These are phyloP conservation scores for Boulengeromyrus knoepffleri DNA, from an alignment of 2,113 vertebrate species.

Conservation along the genomic window DNA sequence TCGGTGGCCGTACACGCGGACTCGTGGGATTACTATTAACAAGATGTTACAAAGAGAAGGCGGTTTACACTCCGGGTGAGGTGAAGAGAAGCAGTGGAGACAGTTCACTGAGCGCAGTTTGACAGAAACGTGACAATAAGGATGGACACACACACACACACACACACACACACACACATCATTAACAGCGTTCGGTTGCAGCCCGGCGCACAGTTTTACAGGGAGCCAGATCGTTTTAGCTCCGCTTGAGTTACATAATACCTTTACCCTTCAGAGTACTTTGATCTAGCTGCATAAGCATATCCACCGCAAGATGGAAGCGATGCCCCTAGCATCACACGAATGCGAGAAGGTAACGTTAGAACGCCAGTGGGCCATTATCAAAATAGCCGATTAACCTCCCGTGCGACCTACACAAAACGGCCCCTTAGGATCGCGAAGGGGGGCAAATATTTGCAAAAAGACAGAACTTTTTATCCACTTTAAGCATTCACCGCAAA, in stretches of 20 bases:
- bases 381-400: constrained; percentile 3
- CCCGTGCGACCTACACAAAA: not conserved
- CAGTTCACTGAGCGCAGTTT: not conserved
- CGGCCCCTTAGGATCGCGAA: not conserved
- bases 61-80: not conserved
- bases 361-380: not conserved
- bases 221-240: not conserved
- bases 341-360: not conserved
- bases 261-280: not conserved
- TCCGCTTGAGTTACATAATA: constrained; percentile 2
- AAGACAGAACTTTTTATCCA: not conserved
- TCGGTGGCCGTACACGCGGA: not conserved
- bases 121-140: not conserved
- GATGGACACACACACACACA: not conserved
- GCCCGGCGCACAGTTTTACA: not conserved
- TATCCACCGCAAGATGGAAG: not conserved
- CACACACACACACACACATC: not conserved
- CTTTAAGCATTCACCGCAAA: not conserved
- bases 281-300: not conserved
- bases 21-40: not conserved
- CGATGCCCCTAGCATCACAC: not conserved
- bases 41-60: not conserved
- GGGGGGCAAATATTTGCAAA: not conserved
- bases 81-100: not conserved
- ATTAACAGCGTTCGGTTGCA: not conserved